Evolutionary conservation across 2,888 invertebrate genomes (phyloP).

Genomic region (Hecatera dysodea): DNA sequence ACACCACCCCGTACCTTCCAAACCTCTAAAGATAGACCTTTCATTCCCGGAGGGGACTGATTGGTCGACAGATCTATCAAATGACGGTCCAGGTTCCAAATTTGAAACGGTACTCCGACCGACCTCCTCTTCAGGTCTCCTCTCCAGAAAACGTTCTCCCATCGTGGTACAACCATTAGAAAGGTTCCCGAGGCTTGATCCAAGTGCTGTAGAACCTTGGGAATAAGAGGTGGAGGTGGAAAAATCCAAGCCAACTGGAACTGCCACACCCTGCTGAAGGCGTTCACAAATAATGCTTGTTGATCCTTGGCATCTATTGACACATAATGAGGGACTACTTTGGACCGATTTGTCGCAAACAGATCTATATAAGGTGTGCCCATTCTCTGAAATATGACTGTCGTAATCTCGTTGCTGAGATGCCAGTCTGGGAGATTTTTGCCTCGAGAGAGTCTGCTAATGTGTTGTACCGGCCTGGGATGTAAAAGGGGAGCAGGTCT

Average conservation of each 20-base stretch:
- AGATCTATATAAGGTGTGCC: slow-evolving; percentile 3
- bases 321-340: slow-evolving; percentile 14
- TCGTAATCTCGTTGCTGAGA: slow-evolving; percentile 7
- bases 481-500: slow-evolving; percentile 14
- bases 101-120: not conserved
- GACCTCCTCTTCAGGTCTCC: slow-evolving; percentile 2
- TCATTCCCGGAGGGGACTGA: slow-evolving; percentile 10
- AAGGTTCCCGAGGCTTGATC: not conserved
- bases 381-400: slow-evolving; percentile 5
- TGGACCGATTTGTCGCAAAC: slow-evolving; percentile 14
- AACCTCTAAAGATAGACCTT: slow-evolving; percentile 12
- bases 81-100: not conserved
- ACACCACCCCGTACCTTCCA: too few relatives aligned
- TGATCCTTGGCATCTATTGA: not conserved
- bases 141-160: slow-evolving; percentile 11
- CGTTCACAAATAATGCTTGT: slow-evolving; percentile 20
- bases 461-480: slow-evolving; percentile 12
- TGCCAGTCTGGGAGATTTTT: slow-evolving; percentile 12
- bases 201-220: slow-evolving; percentile 22
- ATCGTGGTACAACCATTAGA: slow-evolving; percentile 13
- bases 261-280: slow-evolving; percentile 20
- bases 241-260: slow-evolving; percentile 19
- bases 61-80: slow-evolving; percentile 12
- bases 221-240: slow-evolving; percentile 3
- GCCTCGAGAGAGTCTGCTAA: slow-evolving; percentile 20